phyloP scores from a whole-genome alignment of 1,140 invertebrate genomes.

The Pogonomyrmex barbatus region DNA sequence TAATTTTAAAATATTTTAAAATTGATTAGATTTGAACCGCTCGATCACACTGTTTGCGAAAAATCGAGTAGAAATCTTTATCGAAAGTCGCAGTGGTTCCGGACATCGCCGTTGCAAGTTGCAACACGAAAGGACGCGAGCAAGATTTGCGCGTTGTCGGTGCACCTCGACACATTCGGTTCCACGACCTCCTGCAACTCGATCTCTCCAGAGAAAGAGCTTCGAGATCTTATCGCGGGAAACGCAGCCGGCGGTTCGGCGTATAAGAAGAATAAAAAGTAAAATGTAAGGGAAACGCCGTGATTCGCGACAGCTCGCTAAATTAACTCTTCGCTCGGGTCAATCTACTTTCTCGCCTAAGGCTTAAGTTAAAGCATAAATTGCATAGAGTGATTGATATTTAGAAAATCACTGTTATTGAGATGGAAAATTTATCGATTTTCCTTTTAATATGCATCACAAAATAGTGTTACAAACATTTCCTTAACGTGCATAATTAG shows the following conservation, averaged over 20 bases:
- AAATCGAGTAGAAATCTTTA: constrained; percentile 32
- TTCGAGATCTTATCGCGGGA: constrained; percentile 71
- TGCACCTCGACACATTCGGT: constrained; percentile 66
- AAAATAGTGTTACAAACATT: background rate
- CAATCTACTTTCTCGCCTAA: constrained; percentile 66
- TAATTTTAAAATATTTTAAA: background rate
- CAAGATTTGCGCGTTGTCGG: constrained; percentile 71
- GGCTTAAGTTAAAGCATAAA: constrained; percentile 28
- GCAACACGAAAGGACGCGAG: constrained; percentile 46
- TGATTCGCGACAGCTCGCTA: constrained; percentile 75
- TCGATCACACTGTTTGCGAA: background rate
- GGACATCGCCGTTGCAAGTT: constrained; percentile 12
- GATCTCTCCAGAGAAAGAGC: constrained; percentile 71
- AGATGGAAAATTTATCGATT: constrained; percentile 27
- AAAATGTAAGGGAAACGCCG: constrained; percentile 49
- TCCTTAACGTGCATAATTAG: background rate
- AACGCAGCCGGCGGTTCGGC: constrained; percentile 76
- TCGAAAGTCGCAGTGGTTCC: constrained; percentile 54
- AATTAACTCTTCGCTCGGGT: constrained; percentile 72
- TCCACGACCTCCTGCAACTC: constrained; percentile 75
- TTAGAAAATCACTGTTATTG: constrained; percentile 50
- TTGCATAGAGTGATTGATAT: constrained; percentile 52
- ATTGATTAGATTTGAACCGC: background rate
- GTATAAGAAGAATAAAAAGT: constrained; percentile 74
- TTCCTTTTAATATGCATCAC: background rate